Base-by-base conservation (phyloP, 2,113 vertebrate genomes). In the Labeo rohita region DNA sequence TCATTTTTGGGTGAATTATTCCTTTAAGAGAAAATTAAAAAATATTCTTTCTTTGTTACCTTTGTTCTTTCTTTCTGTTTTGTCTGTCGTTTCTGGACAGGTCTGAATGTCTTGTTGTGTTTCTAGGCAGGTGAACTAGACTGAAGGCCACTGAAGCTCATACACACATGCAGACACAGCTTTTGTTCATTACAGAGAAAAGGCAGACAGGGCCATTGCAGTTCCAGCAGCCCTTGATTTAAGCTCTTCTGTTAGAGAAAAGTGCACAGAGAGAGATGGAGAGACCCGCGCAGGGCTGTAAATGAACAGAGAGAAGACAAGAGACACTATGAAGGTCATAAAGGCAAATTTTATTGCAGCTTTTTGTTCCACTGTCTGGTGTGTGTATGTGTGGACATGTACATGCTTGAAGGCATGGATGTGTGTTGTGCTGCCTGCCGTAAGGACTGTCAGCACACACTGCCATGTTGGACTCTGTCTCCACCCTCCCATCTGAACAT, bases 171-270 rank as follows among this genome's bases (percentile, higher is more conserved):
- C 36, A 84, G 13, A 84, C 52, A 87, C 54, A 34, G 50, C 65
- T 80, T 78, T 79, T 72, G 54, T 77, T 72, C 50, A 23, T 74
- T 81, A 75, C 43, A 18, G 52, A 65, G 68, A 81, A 80, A 56
- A 4, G 43, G 54, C 78, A 73, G 80, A 81, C 61, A 47, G 23
- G 66, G 50, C 63, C 49, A 2, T 50, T 83, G 54, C 70, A 43
- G 52, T 47, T 86, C 52, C 77, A 86, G 65, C 61, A 85, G 76
- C 52, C 16, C 78, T 65, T 86, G 85, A 86, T 81, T 80, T 86
- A 74, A 61, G 6, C 43, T 45, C 43, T 36, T 74, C 36, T 78
- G 28, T 16, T 59, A 11, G 21, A 76, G 56, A 65, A 66, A 79
- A 87, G 74, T n/a, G 74, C 61, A 56, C 54, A 65, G 49, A 50